A percentile compares a stretch with the other conserved stretches of the same genome.
Evolutionary conservation across 2,888 invertebrate genomes (phyloP).

Genomic region (Frankliniella intonsa): DNA sequence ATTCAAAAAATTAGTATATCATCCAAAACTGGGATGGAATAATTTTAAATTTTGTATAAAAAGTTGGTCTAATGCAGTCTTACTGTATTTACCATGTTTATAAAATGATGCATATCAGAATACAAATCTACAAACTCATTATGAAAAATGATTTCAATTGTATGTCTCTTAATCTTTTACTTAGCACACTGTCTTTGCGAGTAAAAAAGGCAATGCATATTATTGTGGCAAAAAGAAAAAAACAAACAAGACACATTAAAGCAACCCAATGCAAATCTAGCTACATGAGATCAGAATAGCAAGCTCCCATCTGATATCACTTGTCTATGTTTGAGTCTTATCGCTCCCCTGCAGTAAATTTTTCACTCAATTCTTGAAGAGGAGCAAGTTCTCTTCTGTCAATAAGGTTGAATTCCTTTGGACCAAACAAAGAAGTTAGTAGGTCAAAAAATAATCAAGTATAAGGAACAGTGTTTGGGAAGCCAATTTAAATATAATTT

Average conservation of each 20-base stretch:
- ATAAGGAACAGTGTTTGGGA: too few species aligned
- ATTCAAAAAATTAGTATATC: background rate
- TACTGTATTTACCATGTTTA: conserved; percentile 8
- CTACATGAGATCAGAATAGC: conserved; percentile 23
- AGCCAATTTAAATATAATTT: background rate
- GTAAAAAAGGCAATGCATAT: background rate
- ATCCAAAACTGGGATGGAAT: background rate
- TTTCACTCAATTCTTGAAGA: conserved; percentile 94
- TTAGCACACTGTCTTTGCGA: background rate
- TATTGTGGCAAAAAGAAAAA: background rate
- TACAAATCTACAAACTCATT: background rate
- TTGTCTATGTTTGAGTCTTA: background rate
- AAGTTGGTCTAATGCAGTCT: conserved; percentile 20
- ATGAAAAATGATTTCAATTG: background rate
- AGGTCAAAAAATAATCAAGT: too few species aligned
- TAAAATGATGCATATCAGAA: background rate
- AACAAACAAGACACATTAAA: background rate
- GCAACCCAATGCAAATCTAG: background rate
- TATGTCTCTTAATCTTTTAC: background rate
- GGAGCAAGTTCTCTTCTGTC: conserved; percentile 95
- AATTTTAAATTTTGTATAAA: conserved; percentile 7
- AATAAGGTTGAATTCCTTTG: conserved; percentile 87
- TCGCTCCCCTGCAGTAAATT: conserved; percentile 44
- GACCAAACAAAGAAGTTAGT: too few species aligned
- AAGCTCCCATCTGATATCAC: background rate